phyloP scores from a whole-genome alignment of 1,140 invertebrate genomes.

The Drosophila ohnishii region DNA sequence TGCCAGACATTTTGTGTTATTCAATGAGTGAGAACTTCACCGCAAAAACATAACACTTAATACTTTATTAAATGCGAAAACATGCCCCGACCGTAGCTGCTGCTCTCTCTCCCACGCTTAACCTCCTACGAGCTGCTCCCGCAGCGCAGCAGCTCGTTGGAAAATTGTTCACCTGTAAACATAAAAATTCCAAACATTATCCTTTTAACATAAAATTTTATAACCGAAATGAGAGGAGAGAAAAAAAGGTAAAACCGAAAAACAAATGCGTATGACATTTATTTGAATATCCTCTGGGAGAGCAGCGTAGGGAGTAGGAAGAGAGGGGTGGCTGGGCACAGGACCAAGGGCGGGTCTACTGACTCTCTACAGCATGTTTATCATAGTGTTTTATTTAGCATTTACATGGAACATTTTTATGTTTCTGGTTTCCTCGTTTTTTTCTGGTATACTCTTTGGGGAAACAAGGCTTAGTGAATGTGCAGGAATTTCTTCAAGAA shows the following conservation, averaged over 20 bases:
- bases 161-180: slow-evolving; percentile 80
- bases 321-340: not conserved
- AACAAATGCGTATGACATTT: slow-evolving; percentile 81
- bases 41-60: slow-evolving; percentile 79
- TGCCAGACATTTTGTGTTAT: slow-evolving; percentile 69
- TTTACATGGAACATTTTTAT: slow-evolving; percentile 56
- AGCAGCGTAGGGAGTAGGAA: slow-evolving; percentile 3
- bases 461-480: not conserved
- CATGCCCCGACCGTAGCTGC: slow-evolving; percentile 49
- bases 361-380: slow-evolving; percentile 68
- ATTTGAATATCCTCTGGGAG: slow-evolving; percentile 80
- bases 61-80: slow-evolving; percentile 80
- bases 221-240: slow-evolving; percentile 50
- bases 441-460: slow-evolving; percentile 26
- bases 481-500: not conserved
- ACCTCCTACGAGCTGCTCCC: not conserved
- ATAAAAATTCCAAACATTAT: slow-evolving; percentile 81
- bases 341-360: slow-evolving; percentile 23
- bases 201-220: slow-evolving; percentile 82
- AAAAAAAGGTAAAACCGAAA: slow-evolving; percentile 58
- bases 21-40: slow-evolving; percentile 71
- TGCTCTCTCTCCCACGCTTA: not conserved
- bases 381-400: slow-evolving; percentile 78
- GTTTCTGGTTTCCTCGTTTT: slow-evolving; percentile 26
- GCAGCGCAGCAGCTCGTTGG: slow-evolving; percentile 42